A percentile compares a stretch with the other conserved stretches of the same genome.
phyloP scores from a whole-genome alignment of 1,140 invertebrate genomes.

The Drosophila hydei region DNA sequence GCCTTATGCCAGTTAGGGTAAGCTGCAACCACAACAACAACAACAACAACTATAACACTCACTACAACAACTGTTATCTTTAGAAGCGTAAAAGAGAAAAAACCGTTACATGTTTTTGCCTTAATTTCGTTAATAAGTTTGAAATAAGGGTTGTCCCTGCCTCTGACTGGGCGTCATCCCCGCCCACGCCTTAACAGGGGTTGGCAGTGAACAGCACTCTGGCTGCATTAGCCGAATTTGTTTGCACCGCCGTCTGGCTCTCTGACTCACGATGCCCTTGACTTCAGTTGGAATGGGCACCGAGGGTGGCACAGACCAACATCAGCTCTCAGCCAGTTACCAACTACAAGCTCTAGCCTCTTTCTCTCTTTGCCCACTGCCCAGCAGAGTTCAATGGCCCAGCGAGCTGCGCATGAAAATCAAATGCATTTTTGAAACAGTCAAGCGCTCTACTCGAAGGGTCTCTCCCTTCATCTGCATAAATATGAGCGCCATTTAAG shows the following conservation, averaged over 20 bases:
- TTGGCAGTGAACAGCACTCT: conserved; percentile 44
- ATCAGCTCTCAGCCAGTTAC: background rate
- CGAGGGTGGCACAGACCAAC: conserved; percentile 20
- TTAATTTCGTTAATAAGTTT: conserved; percentile 64
- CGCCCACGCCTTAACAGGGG: background rate
- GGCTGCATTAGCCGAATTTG: conserved; percentile 55
- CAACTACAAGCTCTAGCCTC: background rate
- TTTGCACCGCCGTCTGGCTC: conserved; percentile 70
- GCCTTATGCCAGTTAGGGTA: conserved; percentile 83
- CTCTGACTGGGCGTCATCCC: conserved; percentile 26
- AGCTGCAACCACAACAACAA: conserved; percentile 66
- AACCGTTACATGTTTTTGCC: conserved; percentile 55
- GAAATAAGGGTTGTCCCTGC: conserved; percentile 31
- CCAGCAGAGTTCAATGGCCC: conserved; percentile 33
- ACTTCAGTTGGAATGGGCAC: conserved; percentile 2
- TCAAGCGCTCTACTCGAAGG: background rate
- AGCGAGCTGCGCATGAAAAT: conserved; percentile 44
- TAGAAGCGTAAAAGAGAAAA: conserved; percentile 13
- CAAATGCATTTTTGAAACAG: conserved; percentile 42
- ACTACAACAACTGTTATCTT: conserved; percentile 36
- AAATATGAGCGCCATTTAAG: background rate
- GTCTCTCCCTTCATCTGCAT: conserved; percentile 4
- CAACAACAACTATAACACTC: conserved; percentile 30
- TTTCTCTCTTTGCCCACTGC: background rate
- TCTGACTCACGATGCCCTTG: conserved; percentile 47